These are phyloP conservation scores for Dioctria rufipes DNA, from an alignment of 2,888 invertebrate genomes.

Conservation along the genomic window DNA sequence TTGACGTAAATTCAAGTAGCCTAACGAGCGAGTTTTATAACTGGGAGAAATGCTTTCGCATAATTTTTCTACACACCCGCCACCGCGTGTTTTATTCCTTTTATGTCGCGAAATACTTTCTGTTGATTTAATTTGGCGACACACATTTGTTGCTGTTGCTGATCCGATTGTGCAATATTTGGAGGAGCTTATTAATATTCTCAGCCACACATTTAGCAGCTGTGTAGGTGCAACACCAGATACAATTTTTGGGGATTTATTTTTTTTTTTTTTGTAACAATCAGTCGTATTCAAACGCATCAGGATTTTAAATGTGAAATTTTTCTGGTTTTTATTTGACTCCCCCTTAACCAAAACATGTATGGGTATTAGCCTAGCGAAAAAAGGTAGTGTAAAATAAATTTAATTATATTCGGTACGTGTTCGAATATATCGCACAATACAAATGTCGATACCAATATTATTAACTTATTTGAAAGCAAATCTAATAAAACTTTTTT, in stretches of 20 bases:
- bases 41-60: slow-evolving; percentile 10
- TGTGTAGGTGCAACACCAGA: neutral
- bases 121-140: slow-evolving; percentile 42
- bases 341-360: neutral
- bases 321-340: neutral
- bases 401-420: neutral
- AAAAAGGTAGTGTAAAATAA: neutral
- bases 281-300: slow-evolving; percentile 3
- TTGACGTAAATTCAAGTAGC: neutral
- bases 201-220: slow-evolving; percentile 1
- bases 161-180: slow-evolving; percentile 13
- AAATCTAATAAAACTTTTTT: slow-evolving; percentile 3
- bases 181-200: slow-evolving; percentile 39
- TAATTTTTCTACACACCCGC: neutral
- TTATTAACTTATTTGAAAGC: neutral
- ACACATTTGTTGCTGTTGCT: slow-evolving; percentile 7
- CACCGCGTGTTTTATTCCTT: neutral
- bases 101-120: slow-evolving; percentile 19
- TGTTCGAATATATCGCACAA: slow-evolving; percentile 9
- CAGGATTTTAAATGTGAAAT: neutral
- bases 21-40: slow-evolving; percentile 9
- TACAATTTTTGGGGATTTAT: neutral
- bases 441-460: neutral
- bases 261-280: neutral
- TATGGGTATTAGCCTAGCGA: neutral